Percentiles rank a stretch among this genome's conserved stretches.
Conservation (phyloP, 2,797 vertebrate genomes). For the Gymnodraco acuticeps region DNA sequence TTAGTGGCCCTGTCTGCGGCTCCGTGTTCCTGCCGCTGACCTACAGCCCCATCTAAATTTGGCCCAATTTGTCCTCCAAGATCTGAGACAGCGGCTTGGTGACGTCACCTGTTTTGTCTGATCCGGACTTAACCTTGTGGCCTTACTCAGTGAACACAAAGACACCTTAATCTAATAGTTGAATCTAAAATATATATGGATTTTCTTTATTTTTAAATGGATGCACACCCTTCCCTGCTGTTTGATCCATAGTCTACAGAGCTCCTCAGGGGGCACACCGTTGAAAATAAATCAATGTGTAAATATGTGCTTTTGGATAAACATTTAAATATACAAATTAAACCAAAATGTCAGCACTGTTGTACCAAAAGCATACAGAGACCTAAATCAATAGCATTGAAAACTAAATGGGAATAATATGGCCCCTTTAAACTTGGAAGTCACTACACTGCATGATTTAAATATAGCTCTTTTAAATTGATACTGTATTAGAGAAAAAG, state of each 20-base stretch:
- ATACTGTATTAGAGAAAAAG: too few species aligned
- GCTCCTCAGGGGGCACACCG: too few species aligned
- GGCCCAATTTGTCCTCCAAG: constrained; percentile 45
- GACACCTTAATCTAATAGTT: constrained; percentile 5
- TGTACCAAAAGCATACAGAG: too few species aligned
- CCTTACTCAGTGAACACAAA: neutral
- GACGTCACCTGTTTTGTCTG: constrained; percentile 30
- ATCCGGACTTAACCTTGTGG: constrained; percentile 42
- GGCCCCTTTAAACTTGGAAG: too few species aligned
- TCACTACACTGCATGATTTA: too few species aligned
- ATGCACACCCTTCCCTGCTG: neutral
- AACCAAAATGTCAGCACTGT: too few species aligned
- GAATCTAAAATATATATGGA: constrained; percentile 18
- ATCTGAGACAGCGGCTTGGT: constrained; percentile 9
- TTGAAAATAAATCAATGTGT: too few species aligned
- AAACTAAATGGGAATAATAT: too few species aligned
- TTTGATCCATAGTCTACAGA: neutral
- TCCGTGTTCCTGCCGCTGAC: constrained; percentile 46
- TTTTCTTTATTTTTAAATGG: neutral
- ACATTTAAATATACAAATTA: too few species aligned
- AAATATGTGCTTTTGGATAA: too few species aligned
- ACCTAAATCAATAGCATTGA: too few species aligned
- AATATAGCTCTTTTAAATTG: too few species aligned
- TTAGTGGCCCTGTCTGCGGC: constrained; percentile 55
- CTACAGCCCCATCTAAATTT: constrained; percentile 49